Conservation (phyloP, 1,140 invertebrate species). For the Anadara kagoshimensis region DNA sequence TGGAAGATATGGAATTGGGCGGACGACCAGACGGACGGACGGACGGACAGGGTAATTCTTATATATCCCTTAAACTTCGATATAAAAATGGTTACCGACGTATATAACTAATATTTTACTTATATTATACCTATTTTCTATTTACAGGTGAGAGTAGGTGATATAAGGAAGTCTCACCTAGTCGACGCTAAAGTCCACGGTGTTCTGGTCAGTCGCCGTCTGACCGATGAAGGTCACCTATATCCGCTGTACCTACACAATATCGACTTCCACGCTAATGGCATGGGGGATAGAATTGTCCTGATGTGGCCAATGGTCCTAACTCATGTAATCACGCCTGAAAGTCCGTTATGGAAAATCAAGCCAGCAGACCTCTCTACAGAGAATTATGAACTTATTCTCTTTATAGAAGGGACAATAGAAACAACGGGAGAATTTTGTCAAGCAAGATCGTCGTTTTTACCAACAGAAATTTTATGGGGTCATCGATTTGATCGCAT, state of each 20-base stretch:
- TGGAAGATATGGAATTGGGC: too few relatives aligned
- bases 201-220: constrained; percentile 58
- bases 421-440: constrained; percentile 73
- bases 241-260: constrained; percentile 62
- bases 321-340: constrained; percentile 88
- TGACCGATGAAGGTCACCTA: constrained; percentile 58
- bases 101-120: too few relatives aligned
- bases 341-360: constrained; percentile 90
- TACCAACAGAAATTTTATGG: constrained; percentile 75
- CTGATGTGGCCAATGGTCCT: constrained; percentile 92
- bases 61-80: too few relatives aligned
- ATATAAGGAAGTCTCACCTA: constrained; percentile 68
- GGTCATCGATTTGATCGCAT: constrained; percentile 74
- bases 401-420: constrained; percentile 90
- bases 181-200: constrained; percentile 81
- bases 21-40: too few relatives aligned
- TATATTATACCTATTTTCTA: too few relatives aligned
- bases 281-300: constrained; percentile 88
- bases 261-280: constrained; percentile 83
- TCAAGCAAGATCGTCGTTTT: constrained; percentile 75
- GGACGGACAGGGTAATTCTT: too few relatives aligned
- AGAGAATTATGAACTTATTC: constrained; percentile 94
- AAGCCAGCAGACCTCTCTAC: constrained; percentile 89
- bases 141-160: constrained; percentile 78
- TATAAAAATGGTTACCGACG: too few relatives aligned